Base-by-base conservation (phyloP, 1,140 invertebrate species). In the Nomia melanderi region DNA sequence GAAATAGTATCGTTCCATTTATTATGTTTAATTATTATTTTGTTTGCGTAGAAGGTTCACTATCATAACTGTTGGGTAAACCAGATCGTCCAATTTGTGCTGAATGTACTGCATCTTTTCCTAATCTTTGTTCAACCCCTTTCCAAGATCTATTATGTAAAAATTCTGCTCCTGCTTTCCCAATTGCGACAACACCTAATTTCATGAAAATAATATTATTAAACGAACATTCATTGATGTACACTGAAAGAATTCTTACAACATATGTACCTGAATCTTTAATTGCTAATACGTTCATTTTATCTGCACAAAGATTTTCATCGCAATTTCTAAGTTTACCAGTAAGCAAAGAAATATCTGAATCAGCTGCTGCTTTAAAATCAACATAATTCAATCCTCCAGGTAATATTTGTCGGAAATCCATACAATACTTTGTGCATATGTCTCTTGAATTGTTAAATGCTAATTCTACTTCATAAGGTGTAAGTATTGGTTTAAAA, bases 381-480 rank as follows among this genome's bases (percentile, higher is more conserved):
- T 90, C 83, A 66, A 93, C 83, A 44, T 93, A 90, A 82, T 94
- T 92, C 9, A 93, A 92, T 29, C 93, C 94, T 67, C 95, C 95
- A 63, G 95, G 94, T 31, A 98, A 89, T 62, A 98, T 88, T 83
- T 96, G 93, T 81, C 94, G 93, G 90, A 97, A 98, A 88, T 98
- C 96, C 56, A 95, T 95, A 23, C 95, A 93, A 89, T 96, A 96
- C 36, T 95, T 93, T 79, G 93, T 90, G 88, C 93, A 93, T 85
- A 93, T 93, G 83, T 93, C 90, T 91, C 96, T 86, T 71, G 93
- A 88, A 83, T 91, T 93, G 81, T 96, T 96, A 54, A 97, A 94
- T 5, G 98, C 98, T 41, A 98, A 92, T 93, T 99, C 98, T 50
- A 98, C 93, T 92, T 99, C 98, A 92, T 95, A 98, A 5, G 98